Conservation (phyloP, 2,888 invertebrate species). For the Philopedon plagiatum region DNA sequence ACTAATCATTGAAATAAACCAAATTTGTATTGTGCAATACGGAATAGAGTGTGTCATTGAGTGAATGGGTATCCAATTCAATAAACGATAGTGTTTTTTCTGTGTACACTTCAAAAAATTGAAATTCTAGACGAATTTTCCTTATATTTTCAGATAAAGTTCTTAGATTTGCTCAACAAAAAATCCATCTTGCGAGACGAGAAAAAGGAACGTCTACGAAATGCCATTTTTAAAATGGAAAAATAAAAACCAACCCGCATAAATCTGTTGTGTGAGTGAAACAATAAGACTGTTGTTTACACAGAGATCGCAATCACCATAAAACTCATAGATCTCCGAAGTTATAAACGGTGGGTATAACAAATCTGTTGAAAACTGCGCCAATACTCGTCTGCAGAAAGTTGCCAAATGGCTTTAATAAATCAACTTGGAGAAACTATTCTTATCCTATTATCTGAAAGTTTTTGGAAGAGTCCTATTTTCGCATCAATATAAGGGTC, state of each 20-base stretch:
- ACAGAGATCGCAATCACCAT: slow-evolving; percentile 41
- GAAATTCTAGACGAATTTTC: neutral
- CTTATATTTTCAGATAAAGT: neutral
- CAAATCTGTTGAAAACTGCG: slow-evolving; percentile 48
- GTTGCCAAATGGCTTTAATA: slow-evolving; percentile 48
- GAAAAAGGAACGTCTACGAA: neutral
- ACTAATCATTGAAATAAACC: no score
- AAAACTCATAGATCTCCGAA: slow-evolving; percentile 41
- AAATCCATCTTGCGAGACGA: neutral
- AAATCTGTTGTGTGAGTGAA: slow-evolving; percentile 32
- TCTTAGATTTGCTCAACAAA: neutral
- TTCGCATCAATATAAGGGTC: slow-evolving; percentile 25
- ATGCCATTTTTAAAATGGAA: neutral
- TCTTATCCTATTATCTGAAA: slow-evolving; percentile 47
- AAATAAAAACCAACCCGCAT: neutral
- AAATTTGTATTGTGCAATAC: no score
- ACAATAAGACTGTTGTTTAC: slow-evolving; percentile 42
- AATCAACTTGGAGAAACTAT: slow-evolving; percentile 46
- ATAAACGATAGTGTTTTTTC: no score
- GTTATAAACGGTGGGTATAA: slow-evolving; percentile 42
- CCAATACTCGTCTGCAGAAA: slow-evolving; percentile 44
- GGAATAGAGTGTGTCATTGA: no score
- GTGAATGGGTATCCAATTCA: no score
- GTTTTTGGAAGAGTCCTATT: slow-evolving; percentile 37
- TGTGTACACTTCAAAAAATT: no score